Evolutionary conservation across 1,140 invertebrate genomes (phyloP), one percentile per base, ranked within the genome.

Genomic region (Drosophila pandora): DNA sequence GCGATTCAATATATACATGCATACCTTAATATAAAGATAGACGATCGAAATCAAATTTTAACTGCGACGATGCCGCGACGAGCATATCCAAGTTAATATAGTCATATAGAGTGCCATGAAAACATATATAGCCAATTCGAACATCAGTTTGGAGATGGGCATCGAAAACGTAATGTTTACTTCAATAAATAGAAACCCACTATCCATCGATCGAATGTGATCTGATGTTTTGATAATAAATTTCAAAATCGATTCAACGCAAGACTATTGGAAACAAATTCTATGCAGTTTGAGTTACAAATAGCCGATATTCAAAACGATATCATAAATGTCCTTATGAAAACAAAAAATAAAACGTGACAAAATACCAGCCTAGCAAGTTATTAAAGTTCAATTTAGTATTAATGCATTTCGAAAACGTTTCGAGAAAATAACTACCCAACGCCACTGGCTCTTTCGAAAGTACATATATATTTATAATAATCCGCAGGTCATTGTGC

Each of bases 21-120:
- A 75, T 56, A 76, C 59, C 65, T 75, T 63, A 68, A 74, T 63
- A 67, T 71, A 64, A 64, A 62, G 71, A 78, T 79, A 82, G 74
- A 75, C 69, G 64, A 80, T 52, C 54, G 50, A 87, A 81, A 76
- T 68, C 59, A 73, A 81, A 77, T 70, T 76, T 65, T 57, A 69
- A 80, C 17, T 1, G 17, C 17, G 17, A 17, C 45, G 61, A 53
- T 54, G 62, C 52, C 41, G 32, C 39, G 41, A 37, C 30, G 52
- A 60, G 28, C 37, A 58, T 28, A 52, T 34, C 37, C 41, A 25
- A 58, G 52, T 57, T 45, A 61, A 65, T 52, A 58, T 64, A 71
- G 68, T 71, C 72, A 78, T 75, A 43, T 85, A 78, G 76, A 78
- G 76, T 57, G 59, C 56, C 79, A 79, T 83, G 71, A 84, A 85